Conservation (phyloP, 2,888 invertebrate species). For the Nephrotoma appendiculata region DNA sequence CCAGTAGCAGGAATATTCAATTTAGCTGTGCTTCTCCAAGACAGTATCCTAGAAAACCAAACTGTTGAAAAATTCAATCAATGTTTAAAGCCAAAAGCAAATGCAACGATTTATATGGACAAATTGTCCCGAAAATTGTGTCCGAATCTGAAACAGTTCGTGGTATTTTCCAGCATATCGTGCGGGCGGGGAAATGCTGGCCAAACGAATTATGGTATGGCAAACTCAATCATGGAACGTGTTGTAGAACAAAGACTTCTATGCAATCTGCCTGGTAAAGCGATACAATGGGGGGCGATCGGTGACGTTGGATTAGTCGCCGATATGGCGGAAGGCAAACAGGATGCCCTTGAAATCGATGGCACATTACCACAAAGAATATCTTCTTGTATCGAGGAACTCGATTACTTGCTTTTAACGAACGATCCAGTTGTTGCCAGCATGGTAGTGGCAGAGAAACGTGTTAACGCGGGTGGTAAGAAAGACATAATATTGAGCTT, state of each 20-base stretch:
- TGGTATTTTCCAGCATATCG: slow-evolving; percentile 81
- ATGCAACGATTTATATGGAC: slow-evolving; percentile 66
- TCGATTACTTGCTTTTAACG: slow-evolving; percentile 60
- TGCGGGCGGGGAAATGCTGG: slow-evolving; percentile 89
- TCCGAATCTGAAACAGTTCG: slow-evolving; percentile 52
- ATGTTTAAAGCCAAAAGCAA: slow-evolving; percentile 63
- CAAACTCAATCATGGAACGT: slow-evolving; percentile 82
- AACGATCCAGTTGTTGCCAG: slow-evolving; percentile 57
- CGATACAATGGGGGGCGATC: slow-evolving; percentile 87
- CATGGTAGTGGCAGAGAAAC: slow-evolving; percentile 79
- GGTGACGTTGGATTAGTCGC: slow-evolving; percentile 81
- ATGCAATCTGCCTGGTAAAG: slow-evolving; percentile 61
- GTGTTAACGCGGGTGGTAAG: slow-evolving; percentile 34
- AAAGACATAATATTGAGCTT: slow-evolving; percentile 59
- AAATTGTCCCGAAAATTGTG: slow-evolving; percentile 43
- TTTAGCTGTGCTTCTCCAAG: slow-evolving; percentile 66
- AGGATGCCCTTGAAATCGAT: slow-evolving; percentile 46
- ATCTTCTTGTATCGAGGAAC: slow-evolving; percentile 58
- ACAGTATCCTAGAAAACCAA: slow-evolving; percentile 65
- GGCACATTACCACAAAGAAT: slow-evolving; percentile 81
- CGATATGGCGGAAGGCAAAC: slow-evolving; percentile 54
- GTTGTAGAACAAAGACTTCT: slow-evolving; percentile 59
- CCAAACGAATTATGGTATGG: slow-evolving; percentile 81
- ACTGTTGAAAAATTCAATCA: slow-evolving; percentile 49
- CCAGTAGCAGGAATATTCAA: slow-evolving; percentile 78